phyloP scores from a whole-genome alignment of 2,113 vertebrate species.

The Eubucco bourcierii region DNA sequence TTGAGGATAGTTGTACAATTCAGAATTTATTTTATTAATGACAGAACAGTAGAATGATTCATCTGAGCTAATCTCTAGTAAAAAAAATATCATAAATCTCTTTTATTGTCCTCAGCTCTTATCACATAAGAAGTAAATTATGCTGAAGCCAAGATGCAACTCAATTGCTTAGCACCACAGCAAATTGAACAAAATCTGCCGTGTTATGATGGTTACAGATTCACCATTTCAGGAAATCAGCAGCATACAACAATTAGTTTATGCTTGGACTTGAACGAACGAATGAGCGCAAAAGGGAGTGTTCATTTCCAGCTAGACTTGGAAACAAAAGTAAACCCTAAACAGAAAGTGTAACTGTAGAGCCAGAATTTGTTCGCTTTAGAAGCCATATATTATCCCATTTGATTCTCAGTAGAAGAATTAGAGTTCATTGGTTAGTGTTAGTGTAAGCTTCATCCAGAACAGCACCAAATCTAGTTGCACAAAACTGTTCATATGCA shows the following conservation, averaged over 20 bases:
- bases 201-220: neutral
- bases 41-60: neutral
- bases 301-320: neutral
- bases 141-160: neutral
- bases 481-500: neutral
- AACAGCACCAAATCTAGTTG: neutral
- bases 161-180: neutral
- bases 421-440: neutral
- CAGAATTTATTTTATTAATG: neutral
- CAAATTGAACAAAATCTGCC: neutral
- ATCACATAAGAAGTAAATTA: neutral
- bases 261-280: neutral
- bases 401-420: neutral
- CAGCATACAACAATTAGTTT: neutral
- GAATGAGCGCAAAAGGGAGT: rapidly evolving
- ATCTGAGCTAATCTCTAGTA: neutral
- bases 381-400: neutral
- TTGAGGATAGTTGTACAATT: neutral
- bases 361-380: neutral
- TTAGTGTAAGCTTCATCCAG: neutral
- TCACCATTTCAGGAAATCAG: neutral
- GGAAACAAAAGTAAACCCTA: neutral
- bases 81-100: neutral
- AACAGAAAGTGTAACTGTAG: neutral
- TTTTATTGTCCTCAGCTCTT: neutral